Conservation (phyloP, 2,888 invertebrate species). For the Stictocephala bisonia region DNA sequence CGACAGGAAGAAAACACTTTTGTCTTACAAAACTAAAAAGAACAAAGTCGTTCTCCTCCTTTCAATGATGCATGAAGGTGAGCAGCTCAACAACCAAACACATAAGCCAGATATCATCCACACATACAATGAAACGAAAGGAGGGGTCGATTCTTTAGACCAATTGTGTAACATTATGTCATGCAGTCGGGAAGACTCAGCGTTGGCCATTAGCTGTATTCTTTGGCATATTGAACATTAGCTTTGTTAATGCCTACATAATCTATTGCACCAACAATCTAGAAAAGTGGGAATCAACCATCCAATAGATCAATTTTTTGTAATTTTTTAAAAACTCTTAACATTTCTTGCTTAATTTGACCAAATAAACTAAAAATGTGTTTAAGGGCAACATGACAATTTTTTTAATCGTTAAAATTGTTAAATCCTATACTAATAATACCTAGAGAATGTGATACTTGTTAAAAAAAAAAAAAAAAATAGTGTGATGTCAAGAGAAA, state of each 20-base stretch:
- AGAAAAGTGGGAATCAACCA: no score
- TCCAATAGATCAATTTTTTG: not conserved
- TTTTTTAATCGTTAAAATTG: not conserved
- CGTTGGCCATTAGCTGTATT: conserved; percentile 23
- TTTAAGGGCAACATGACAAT: not conserved
- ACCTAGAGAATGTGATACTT: not conserved
- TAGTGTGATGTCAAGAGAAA: not conserved
- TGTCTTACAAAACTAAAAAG: conserved; percentile 22
- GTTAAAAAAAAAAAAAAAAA: not conserved
- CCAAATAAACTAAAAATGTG: not conserved
- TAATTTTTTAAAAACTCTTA: not conserved
- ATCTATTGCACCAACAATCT: not conserved
- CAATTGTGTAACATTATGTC: conserved; percentile 18
- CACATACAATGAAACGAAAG: no score
- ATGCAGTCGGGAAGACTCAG: conserved; percentile 26
- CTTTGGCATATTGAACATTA: conserved; percentile 27
- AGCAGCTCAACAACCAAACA: not conserved
- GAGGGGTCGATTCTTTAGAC: no score
- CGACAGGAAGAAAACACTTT: conserved; percentile 28
- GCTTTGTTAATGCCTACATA: conserved; percentile 16
- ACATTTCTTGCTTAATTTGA: not conserved
- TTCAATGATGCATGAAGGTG: conserved; percentile 17
- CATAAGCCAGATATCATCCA: no score
- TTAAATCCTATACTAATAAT: not conserved
- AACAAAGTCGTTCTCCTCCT: conserved; percentile 19